Percentiles rank a stretch among this genome's conserved stretches.
Evolutionary conservation across 2,113 vertebrate genomes (phyloP).

Genomic region (Taxidea taxus): DNA sequence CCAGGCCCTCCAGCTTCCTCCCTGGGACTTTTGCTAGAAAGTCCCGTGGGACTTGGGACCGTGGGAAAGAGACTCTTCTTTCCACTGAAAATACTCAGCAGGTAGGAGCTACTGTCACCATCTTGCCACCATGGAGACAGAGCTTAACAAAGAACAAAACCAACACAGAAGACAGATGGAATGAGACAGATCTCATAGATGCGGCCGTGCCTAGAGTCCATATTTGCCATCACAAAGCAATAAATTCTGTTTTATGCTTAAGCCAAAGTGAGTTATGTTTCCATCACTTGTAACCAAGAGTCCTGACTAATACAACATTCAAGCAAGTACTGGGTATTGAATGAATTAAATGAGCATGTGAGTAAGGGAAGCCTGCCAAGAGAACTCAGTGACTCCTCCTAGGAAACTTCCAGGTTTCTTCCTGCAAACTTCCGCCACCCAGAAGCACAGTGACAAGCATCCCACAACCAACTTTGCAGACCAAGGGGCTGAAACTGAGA

Average conservation of each 20-base stretch:
- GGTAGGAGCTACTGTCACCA: neutral
- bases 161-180: neutral
- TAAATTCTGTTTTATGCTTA: neutral
- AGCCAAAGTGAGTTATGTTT: conserved; percentile 31
- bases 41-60: too few species aligned
- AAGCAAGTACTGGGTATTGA: conserved; percentile 43
- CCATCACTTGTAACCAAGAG: conserved; percentile 33
- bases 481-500: neutral
- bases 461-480: neutral
- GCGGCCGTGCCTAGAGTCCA: neutral
- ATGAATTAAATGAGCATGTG: neutral
- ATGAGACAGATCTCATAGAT: neutral
- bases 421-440: neutral
- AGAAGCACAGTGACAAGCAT: neutral
- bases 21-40: neutral
- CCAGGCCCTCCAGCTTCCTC: neutral
- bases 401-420: neutral
- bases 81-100: neutral
- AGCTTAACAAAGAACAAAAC: conserved; percentile 19
- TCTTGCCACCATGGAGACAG: neutral
- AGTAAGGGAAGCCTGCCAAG: conserved; percentile 1
- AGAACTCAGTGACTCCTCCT: neutral
- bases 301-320: conserved; percentile 26
- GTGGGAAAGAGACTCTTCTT: neutral
- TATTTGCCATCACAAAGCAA: neutral